phyloP scores from a whole-genome alignment of 2,888 invertebrate species.

The Melitaea athalia region DNA sequence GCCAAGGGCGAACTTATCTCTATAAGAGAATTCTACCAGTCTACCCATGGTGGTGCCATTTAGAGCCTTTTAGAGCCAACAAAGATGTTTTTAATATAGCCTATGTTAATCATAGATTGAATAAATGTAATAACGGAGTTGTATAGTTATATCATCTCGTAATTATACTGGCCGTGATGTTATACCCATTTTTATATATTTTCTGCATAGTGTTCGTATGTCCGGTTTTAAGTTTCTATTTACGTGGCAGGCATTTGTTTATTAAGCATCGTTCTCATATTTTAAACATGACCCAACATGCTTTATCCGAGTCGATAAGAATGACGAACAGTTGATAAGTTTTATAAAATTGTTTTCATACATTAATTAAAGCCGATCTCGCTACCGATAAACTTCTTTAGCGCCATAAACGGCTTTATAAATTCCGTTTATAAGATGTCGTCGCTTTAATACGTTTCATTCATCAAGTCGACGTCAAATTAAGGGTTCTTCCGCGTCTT shows the following conservation, averaged over 20 bases:
- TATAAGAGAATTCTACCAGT: too few species aligned
- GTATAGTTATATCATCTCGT: constrained; percentile 5
- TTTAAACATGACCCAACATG: constrained; percentile 25
- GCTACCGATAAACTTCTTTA: constrained; percentile 13
- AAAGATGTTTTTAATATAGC: too few species aligned
- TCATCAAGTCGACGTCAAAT: constrained; percentile 37
- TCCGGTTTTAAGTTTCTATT: constrained; percentile 21
- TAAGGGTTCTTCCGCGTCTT: constrained; percentile 57
- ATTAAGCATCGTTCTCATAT: constrained; percentile 30
- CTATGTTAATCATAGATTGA: neutral
- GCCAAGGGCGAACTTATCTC: too few species aligned
- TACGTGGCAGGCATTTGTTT: constrained; percentile 19
- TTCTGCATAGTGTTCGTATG: neutral
- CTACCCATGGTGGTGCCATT: too few species aligned
- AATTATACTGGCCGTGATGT: neutral
- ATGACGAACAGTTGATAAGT: constrained; percentile 29
- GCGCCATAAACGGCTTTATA: constrained; percentile 32
- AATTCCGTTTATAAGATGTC: constrained; percentile 33
- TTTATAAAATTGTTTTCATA: constrained; percentile 29
- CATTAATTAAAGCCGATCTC: constrained; percentile 24
- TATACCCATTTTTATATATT: constrained; percentile 20
- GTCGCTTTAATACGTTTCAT: constrained; percentile 35
- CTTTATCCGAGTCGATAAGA: constrained; percentile 15
- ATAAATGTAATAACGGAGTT: neutral
- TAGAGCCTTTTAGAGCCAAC: too few species aligned